Base-by-base conservation (phyloP, 2,797 vertebrate species). In the Danio jaintianensis region DNA sequence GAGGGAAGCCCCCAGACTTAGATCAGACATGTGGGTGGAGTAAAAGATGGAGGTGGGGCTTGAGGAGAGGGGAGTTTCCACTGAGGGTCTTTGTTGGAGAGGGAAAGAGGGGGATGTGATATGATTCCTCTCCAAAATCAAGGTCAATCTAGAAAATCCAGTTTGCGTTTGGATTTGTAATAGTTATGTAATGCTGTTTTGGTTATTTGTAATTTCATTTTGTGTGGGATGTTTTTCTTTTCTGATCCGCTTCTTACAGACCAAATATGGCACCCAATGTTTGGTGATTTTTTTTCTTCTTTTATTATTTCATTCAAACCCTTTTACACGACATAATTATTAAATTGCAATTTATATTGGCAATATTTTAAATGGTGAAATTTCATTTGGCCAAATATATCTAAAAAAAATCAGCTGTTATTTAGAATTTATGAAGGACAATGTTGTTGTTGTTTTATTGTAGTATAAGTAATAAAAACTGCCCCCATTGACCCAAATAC, bases 21-120 rank as follows among this genome's bases (percentile, higher is more conserved):
- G 53, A 40, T 16, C 9, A 15, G 38, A 11, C 1, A 9, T 12
- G 7, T 4, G 64, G 75, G 50, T 1, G 64, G 53, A 22, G 74
- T 22, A 64, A 75, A 3, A 53, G 29, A 42, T 15, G 43, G 29
- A 5, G 59, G 58, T 1, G 64, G 45, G 4, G 64, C 0, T 5
- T 50, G 43, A 2, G 2, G 7, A 52, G 40, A 22, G 13, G 55
- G 15, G 11, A 2, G 11, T n/a, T 61, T 61, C 6, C 43, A 62
- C 0, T 38, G 58, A 75, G 45, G 71, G 45, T 13, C 43, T 67
- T 61, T 78, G 56, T 70, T 70, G 8, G 48, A 42, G 4, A 48
- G 13, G 2, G 47, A 42, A 62, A 55, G 40, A 15, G 22, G 45
- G 55, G 55, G 11, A 29, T 56, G 52, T 16, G 6, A 15, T 13